Percentiles rank a stretch among this genome's conserved stretches.
Evolutionary conservation across 2,888 invertebrate species (phyloP).

Genomic region (Heliconius charithonia): DNA sequence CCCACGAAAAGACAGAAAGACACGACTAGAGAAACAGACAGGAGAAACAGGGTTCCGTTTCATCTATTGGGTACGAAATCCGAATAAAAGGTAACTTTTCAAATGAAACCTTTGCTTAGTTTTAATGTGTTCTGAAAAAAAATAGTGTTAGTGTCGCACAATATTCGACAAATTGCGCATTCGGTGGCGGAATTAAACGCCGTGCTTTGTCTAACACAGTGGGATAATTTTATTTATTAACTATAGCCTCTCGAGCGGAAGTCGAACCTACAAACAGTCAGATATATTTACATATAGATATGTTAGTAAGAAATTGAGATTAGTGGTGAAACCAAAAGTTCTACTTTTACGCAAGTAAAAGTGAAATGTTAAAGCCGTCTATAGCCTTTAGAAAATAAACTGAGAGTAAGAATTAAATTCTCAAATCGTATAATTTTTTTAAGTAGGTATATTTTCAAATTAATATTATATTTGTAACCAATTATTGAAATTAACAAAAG

Average conservation of each 20-base stretch:
- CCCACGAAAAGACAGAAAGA: too few species aligned
- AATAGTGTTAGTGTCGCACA: neutral
- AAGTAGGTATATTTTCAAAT: too few species aligned
- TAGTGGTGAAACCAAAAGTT: neutral
- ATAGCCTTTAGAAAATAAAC: neutral
- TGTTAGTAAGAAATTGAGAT: neutral
- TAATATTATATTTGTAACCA: too few species aligned
- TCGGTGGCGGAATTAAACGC: neutral
- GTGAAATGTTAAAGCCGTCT: neutral
- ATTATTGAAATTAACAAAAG: too few species aligned
- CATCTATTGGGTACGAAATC: too few species aligned
- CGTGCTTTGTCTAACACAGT: neutral
- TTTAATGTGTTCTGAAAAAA: too few species aligned
- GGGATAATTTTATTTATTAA: neutral
- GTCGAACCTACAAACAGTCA: neutral
- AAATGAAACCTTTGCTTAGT: too few species aligned
- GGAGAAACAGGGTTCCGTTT: too few species aligned
- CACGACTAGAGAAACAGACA: too few species aligned
- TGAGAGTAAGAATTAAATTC: neutral
- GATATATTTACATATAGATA: constrained; percentile 2
- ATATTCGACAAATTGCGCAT: fast-evolving
- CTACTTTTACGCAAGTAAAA: neutral
- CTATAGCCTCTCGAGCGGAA: neutral
- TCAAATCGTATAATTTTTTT: neutral
- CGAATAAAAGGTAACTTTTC: too few species aligned